Conservation (phyloP, 2,113 vertebrate species). For the Hemibagrus wyckioides region DNA sequence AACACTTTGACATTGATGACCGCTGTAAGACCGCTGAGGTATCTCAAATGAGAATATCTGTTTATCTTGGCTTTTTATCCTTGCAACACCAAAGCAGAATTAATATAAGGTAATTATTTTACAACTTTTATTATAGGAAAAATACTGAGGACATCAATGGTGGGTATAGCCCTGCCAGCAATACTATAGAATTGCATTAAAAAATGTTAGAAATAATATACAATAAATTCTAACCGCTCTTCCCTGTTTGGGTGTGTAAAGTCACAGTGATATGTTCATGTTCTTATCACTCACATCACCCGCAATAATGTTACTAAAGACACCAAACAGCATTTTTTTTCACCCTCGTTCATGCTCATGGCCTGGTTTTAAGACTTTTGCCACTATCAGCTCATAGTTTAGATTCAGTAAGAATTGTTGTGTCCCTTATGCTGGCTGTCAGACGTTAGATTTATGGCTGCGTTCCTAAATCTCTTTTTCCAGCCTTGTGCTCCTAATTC, state of each 20-base stretch:
- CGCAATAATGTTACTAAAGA: background rate
- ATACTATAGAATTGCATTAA: background rate
- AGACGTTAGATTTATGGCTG: constrained; percentile 38
- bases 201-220: background rate
- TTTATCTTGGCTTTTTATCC: too few relatives aligned
- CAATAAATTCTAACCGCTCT: background rate
- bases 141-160: too few relatives aligned
- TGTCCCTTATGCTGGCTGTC: constrained; percentile 46
- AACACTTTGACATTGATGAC: too few relatives aligned
- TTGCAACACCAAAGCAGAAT: too few relatives aligned
- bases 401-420: constrained; percentile 30
- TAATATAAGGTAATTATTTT: too few relatives aligned
- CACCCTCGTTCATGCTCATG: background rate
- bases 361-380: constrained; percentile 18
- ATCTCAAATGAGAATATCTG: too few relatives aligned
- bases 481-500: constrained; percentile 36
- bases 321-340: background rate
- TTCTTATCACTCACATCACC: background rate
- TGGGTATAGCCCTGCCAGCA: too few relatives aligned
- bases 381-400: constrained; percentile 27
- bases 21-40: too few relatives aligned
- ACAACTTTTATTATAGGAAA: too few relatives aligned
- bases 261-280: background rate
- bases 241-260: background rate
- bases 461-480: constrained; percentile 45